These are phyloP conservation scores for Pipistrellus nathusii DNA, from an alignment of 2,797 vertebrate species.

Conservation along the genomic window DNA sequence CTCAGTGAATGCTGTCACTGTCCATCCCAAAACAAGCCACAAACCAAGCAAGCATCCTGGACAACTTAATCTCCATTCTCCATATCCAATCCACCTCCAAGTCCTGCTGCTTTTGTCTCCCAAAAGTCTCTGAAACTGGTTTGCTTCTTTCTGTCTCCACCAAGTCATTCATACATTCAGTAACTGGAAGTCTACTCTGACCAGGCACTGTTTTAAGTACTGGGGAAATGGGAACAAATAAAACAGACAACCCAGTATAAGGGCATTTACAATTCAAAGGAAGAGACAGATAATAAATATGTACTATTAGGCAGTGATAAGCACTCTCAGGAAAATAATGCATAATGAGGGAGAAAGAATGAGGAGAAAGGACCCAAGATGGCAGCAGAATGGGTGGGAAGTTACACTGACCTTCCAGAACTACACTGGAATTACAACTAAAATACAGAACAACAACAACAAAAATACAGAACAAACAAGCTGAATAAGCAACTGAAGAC, in stretches of 20 bases:
- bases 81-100: neutral
- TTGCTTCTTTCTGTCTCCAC: neutral
- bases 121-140: neutral
- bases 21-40: neutral
- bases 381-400: no score
- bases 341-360: neutral
- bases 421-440: no score
- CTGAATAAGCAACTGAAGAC: no score
- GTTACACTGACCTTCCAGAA: no score
- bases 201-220: neutral
- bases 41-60: neutral
- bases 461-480: no score
- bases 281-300: neutral
- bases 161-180: neutral
- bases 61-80: neutral
- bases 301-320: no score
- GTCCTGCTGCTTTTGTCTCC: neutral
- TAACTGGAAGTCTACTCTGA: neutral
- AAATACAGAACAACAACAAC: no score
- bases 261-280: neutral
- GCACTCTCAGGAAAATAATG: neutral
- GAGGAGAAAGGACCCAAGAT: neutral
- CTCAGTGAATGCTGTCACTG: neutral
- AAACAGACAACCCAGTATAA: neutral
- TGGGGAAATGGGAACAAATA: neutral